Evolutionary conservation across 1,140 invertebrate species (phyloP).

Genomic region (Drosophila santomea): DNA sequence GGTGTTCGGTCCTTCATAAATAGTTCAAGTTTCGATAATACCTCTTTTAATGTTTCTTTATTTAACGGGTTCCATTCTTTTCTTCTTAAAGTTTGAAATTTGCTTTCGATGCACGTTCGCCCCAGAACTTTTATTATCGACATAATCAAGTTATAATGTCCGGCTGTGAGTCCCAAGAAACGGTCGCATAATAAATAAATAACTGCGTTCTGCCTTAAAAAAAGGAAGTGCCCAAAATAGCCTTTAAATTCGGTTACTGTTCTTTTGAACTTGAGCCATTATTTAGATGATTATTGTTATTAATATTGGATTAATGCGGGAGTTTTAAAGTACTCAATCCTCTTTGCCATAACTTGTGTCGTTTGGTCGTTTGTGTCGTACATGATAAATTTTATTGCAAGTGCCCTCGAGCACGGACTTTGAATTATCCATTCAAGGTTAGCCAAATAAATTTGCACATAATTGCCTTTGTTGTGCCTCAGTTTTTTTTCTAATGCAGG

Average conservation of each 20-base stretch:
- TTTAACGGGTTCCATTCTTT: constrained; percentile 3
- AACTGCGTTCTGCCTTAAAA: constrained; percentile 35
- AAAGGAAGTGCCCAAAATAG: constrained; percentile 52
- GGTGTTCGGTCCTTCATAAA: constrained; percentile 39
- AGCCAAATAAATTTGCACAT: not conserved
- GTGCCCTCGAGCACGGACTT: constrained; percentile 19
- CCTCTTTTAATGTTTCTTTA: constrained; percentile 32
- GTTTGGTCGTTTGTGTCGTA: constrained; percentile 16
- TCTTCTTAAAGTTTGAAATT: constrained; percentile 34
- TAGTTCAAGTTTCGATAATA: constrained; percentile 51
- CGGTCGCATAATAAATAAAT: constrained; percentile 71
- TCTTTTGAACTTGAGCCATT: constrained; percentile 60
- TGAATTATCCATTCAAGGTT: constrained; percentile 9
- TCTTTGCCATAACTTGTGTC: constrained; percentile 39
- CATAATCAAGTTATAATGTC: constrained; percentile 75
- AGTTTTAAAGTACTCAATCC: constrained; percentile 19
- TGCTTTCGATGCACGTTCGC: constrained; percentile 63
- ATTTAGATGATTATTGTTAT: constrained; percentile 53
- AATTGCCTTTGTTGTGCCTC: constrained; percentile 11
- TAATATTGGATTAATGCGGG: constrained; percentile 10
- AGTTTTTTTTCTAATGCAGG: not conserved
- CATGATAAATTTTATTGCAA: constrained; percentile 35
- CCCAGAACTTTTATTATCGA: constrained; percentile 72
- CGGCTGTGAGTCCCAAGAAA: constrained; percentile 42
- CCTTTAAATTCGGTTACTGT: constrained; percentile 50